Evolutionary conservation across 2,113 vertebrate genomes (phyloP).

Genomic region (Solea solea): DNA sequence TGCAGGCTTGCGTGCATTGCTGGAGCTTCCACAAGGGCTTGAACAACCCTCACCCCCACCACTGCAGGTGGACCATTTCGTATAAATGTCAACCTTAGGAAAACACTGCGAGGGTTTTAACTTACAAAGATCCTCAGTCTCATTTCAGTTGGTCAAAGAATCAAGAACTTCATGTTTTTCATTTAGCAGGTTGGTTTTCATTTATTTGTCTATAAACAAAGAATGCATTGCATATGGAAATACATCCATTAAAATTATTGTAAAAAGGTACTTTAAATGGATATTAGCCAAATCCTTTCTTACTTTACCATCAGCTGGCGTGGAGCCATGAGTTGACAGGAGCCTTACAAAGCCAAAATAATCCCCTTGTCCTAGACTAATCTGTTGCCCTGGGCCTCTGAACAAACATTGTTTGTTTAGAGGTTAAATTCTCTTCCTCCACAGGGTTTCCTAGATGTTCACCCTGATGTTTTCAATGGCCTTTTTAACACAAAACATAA

Average conservation of each 20-base stretch:
- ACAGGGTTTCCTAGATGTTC: slow-evolving; percentile 23
- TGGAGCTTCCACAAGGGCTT: slow-evolving; percentile 8
- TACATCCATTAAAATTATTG: slow-evolving; percentile 1
- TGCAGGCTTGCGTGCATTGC: slow-evolving; percentile 6
- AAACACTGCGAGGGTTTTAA: slow-evolving; percentile 28
- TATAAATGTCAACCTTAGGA: slow-evolving; percentile 48
- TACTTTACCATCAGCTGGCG: slow-evolving; percentile 56
- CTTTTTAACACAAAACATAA: slow-evolving; percentile 5
- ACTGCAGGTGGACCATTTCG: slow-evolving; percentile 13
- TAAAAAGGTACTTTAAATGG: slow-evolving; percentile 16
- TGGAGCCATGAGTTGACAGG: slow-evolving; percentile 53
- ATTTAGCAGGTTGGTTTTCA: background rate
- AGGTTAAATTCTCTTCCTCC: slow-evolving; percentile 33
- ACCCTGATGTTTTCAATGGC: background rate
- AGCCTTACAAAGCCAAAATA: slow-evolving; percentile 65
- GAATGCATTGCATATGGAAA: background rate
- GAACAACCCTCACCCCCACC: slow-evolving; percentile 22
- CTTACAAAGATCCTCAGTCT: slow-evolving; percentile 33
- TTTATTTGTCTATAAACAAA: background rate
- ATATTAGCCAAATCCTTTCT: slow-evolving; percentile 51
- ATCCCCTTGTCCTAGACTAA: slow-evolving; percentile 68
- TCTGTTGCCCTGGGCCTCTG: slow-evolving; percentile 59
- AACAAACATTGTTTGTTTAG: slow-evolving; percentile 52
- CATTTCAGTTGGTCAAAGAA: slow-evolving; percentile 19
- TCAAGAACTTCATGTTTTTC: slow-evolving; percentile 2